Base-by-base conservation (phyloP, 2,888 invertebrate species). In the Limenitis camilla region DNA sequence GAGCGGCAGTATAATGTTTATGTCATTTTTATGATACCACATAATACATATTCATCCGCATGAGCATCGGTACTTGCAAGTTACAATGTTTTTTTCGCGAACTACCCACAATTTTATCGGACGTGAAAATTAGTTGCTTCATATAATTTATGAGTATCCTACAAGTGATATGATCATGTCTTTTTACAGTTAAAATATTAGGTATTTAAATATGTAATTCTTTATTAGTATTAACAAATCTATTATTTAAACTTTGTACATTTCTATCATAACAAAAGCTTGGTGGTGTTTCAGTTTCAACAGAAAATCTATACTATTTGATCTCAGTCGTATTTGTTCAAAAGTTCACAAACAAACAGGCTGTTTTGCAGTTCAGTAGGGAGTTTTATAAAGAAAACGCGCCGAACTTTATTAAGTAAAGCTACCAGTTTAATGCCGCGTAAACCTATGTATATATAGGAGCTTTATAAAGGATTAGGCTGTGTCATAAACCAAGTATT, bases 1-100 rank as follows among this genome's bases (percentile, higher is more conserved):
- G 27, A 41, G 41, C 10, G 30, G 46, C 46, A 52, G 41, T 46
- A 41, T 46, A 45, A 36, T 38, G 29, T 51, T 52, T 52, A 52
- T 41, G 52, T 36, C 40, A n/a, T 6, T 52, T 52, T 52, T 52
- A 50, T 33, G 44, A 50, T 40, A 31, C 33, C 9, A 32, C 33
- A 11, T 19, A 27, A 6, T 32, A 11, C 43, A 27, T 43, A 27
- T 43, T 44, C 39, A 38, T 40, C 29, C 33, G 39, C 43, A 44
- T 28, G 36, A 10, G 28, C 35, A 35, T 35, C 35, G 11, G 19
- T 32, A 42, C 19, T 32, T n/a, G 32, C 42, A 19, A 19, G n/a
- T 33, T 35, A 36, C 35, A 10, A n/a, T 10, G 9, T n/a, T 10
- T 35, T 35, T 35, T 10, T 35, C 10, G 35, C 35, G 10, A 35